Evolutionary conservation across 2,113 vertebrate species (phyloP).

Genomic region (Synodontis membranacea): DNA sequence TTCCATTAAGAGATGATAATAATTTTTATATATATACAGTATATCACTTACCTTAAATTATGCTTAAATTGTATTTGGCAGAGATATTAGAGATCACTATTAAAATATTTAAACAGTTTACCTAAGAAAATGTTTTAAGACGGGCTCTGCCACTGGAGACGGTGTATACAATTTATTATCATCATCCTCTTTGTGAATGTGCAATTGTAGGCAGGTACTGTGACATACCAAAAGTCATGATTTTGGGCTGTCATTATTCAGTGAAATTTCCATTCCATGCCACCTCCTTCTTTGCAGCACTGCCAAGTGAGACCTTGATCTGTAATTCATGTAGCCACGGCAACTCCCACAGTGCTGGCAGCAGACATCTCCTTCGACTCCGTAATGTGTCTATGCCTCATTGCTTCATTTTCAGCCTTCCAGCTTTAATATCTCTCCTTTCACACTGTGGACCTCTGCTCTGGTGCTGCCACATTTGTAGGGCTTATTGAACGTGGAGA

Average conservation of each 20-base stretch:
- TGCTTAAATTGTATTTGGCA: background rate
- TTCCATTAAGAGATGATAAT: background rate
- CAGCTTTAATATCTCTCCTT: conserved; percentile 48
- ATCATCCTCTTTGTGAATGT: background rate
- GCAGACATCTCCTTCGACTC: conserved; percentile 44
- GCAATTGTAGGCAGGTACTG: background rate
- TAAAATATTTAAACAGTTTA: background rate
- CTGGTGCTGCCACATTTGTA: conserved; percentile 16
- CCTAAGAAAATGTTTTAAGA: background rate
- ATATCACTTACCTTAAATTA: background rate
- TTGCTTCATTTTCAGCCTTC: conserved; percentile 34
- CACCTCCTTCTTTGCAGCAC: background rate
- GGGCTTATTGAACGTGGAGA: conserved; percentile 24
- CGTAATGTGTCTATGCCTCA: conserved; percentile 36
- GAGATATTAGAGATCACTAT: background rate
- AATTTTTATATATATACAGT: background rate
- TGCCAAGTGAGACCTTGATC: conserved; percentile 29
- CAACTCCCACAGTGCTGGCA: conserved; percentile 27
- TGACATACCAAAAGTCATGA: conserved; percentile 3
- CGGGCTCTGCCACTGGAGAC: background rate
- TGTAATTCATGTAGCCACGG: conserved; percentile 41
- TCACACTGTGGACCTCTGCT: conserved; percentile 31
- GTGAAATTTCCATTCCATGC: conserved; percentile 14
- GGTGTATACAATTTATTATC: background rate
- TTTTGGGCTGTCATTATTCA: background rate